These are phyloP conservation scores for Melinopterus prodromus DNA, from an alignment of 2,888 invertebrate species.

Conservation along the genomic window DNA sequence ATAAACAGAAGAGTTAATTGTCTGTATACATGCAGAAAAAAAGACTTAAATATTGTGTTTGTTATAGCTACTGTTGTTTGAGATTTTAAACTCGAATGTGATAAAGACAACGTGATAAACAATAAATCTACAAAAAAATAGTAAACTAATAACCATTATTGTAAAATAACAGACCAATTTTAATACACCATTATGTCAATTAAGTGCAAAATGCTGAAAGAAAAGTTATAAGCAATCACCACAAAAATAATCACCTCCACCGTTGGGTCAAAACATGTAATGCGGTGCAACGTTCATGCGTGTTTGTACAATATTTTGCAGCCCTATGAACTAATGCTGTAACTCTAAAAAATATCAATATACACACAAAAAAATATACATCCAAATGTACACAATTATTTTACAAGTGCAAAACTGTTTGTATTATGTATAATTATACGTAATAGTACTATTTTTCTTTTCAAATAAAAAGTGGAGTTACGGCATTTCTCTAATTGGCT, in stretches of 20 bases:
- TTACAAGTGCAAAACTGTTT: too few species aligned
- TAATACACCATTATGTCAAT: neutral
- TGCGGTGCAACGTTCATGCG: neutral
- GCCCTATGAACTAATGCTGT: neutral
- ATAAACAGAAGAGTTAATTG: neutral
- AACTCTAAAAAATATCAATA: neutral
- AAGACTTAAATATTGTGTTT: neutral
- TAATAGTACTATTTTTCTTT: too few species aligned
- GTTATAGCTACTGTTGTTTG: neutral
- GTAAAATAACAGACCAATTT: neutral
- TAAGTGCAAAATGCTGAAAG: neutral
- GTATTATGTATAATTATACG: too few species aligned
- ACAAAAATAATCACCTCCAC: neutral
- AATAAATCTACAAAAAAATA: too few species aligned
- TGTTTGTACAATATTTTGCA: neutral
- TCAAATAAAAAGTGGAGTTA: neutral
- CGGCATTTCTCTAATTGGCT: neutral
- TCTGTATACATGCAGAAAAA: neutral
- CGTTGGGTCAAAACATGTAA: neutral
- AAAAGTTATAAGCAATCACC: neutral
- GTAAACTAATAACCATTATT: too few species aligned
- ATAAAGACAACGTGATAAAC: too few species aligned
- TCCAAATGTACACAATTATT: too few species aligned
- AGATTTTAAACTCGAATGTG: neutral
- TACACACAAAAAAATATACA: too few species aligned